Percentiles rank a stretch among this genome's conserved stretches.
These are phyloP conservation scores for Drosophila lini DNA, from an alignment of 1,140 invertebrate species.

Conservation along the genomic window DNA sequence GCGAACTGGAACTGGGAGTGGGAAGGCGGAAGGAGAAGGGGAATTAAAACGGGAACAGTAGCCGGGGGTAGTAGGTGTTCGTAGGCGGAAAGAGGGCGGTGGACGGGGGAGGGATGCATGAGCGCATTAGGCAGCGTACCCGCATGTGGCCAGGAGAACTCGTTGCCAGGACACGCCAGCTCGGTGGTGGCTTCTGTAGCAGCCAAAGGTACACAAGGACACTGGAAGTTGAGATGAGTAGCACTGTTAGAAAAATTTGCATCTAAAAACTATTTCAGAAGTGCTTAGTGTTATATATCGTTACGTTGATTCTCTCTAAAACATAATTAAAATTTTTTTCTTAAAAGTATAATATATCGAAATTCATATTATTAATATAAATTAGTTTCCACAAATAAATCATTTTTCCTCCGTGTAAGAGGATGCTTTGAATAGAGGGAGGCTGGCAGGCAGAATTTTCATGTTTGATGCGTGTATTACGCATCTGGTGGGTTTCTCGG, in stretches of 20 bases:
- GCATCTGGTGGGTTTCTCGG: constrained; percentile 74
- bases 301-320: too few relatives aligned
- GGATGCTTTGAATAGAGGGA: constrained; percentile 2
- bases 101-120: constrained; percentile 27
- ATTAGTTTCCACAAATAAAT: not conserved
- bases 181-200: constrained; percentile 63
- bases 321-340: too few relatives aligned
- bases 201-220: constrained; percentile 64
- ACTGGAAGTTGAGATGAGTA: constrained; percentile 14
- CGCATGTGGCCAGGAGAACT: constrained; percentile 62
- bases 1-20: constrained; percentile 23
- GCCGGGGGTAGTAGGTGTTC: constrained; percentile 31
- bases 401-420: not conserved
- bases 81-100: not conserved
- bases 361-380: not conserved
- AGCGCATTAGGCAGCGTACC: constrained; percentile 48
- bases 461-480: constrained; percentile 78
- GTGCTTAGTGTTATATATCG: not conserved
- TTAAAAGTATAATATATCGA: not conserved
- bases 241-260: constrained; percentile 10
- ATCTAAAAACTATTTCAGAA: not conserved
- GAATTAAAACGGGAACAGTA: constrained; percentile 19
- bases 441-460: constrained; percentile 55
- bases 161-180: constrained; percentile 51
- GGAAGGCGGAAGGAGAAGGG: not conserved